phyloP scores from a whole-genome alignment of 2,888 invertebrate species.

The Tipula unca region DNA sequence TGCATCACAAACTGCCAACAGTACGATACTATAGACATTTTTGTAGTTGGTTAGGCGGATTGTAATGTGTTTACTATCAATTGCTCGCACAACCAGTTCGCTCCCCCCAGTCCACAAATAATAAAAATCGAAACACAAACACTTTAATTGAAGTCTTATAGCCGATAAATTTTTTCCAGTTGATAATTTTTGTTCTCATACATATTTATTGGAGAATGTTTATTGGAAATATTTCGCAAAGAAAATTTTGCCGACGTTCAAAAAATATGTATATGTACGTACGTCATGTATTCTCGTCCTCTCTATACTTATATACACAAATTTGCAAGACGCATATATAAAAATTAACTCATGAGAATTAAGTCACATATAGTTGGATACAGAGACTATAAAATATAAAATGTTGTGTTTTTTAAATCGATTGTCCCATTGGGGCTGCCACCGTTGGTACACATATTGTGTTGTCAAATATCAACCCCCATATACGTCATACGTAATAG shows the following conservation, averaged over 20 bases:
- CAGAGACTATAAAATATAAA: background rate
- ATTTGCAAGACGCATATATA: background rate
- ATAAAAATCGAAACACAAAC: background rate
- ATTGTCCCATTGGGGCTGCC: conserved; percentile 18
- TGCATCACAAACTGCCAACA: no score
- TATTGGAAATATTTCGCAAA: background rate
- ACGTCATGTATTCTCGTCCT: no score
- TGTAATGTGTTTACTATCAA: no score
- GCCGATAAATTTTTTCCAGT: background rate
- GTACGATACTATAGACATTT: no score
- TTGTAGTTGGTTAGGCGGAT: no score
- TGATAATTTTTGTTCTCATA: background rate
- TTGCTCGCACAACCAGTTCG: background rate
- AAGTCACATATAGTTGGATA: background rate
- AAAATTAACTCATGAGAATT: background rate
- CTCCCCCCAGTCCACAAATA: background rate
- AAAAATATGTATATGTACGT: background rate
- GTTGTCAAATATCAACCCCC: background rate
- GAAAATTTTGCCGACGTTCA: background rate
- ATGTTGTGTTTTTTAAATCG: background rate
- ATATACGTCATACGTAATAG: background rate
- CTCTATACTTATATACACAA: no score
- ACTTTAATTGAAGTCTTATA: background rate
- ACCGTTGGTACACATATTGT: background rate
- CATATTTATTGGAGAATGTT: background rate